These are phyloP conservation scores for Prunella himalayana DNA, from an alignment of 2,113 vertebrate species.

Conservation along the genomic window DNA sequence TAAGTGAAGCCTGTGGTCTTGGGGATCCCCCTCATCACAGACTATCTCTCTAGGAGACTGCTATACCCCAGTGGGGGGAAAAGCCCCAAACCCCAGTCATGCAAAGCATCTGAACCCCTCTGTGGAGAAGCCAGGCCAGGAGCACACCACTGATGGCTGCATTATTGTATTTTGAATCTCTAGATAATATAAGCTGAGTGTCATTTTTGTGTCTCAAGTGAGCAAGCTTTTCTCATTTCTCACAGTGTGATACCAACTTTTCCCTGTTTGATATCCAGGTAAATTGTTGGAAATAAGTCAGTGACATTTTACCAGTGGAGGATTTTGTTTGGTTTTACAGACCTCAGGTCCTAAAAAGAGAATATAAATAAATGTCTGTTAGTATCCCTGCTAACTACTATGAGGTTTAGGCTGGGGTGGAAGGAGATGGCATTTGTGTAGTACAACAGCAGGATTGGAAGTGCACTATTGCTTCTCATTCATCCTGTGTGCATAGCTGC, in stretches of 20 bases:
- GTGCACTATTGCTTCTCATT: background rate
- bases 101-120: background rate
- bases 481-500: background rate
- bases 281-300: constrained; percentile 25
- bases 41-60: background rate
- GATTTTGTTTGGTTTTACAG: constrained; percentile 15
- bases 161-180: background rate
- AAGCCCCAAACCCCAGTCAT: fast-evolving
- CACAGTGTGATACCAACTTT: background rate
- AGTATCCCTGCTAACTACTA: background rate
- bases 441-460: background rate
- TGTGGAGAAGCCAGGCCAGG: background rate
- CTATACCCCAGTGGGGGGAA: fast-evolving
- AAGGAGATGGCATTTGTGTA: background rate
- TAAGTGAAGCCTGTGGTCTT: background rate
- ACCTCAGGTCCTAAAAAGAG: background rate
- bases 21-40: background rate
- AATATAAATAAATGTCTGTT: background rate
- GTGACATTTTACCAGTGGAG: background rate
- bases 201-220: background rate
- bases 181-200: background rate
- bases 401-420: background rate
- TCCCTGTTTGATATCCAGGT: background rate
- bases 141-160: background rate
- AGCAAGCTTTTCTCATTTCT: background rate